These are phyloP conservation scores for Montipora foliosa DNA, from an alignment of 64 coral and sea anemone species.

Conservation along the genomic window DNA sequence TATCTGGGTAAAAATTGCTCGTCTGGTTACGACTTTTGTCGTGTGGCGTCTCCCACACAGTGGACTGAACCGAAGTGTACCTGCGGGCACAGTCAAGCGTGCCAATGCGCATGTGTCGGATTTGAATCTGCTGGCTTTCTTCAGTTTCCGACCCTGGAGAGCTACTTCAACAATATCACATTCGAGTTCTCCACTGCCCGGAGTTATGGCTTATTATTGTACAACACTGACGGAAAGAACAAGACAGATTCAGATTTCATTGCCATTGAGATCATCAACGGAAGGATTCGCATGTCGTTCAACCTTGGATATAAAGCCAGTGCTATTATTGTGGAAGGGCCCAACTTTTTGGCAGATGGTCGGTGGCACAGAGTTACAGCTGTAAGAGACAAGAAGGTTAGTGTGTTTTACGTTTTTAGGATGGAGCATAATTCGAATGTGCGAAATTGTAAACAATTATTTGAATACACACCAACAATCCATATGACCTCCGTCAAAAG, in stretches of 20 bases:
- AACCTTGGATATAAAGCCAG: constrained; percentile 80
- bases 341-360: constrained; percentile 77
- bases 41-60: constrained; percentile 63
- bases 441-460: too few species aligned
- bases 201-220: constrained; percentile 72
- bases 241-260: constrained; percentile 78
- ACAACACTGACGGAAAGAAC: constrained; percentile 73
- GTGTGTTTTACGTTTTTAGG: neutral
- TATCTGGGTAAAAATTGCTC: constrained; percentile 87
- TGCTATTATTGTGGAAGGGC: constrained; percentile 53
- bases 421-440: too few species aligned
- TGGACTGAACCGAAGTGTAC: constrained; percentile 60
- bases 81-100: constrained; percentile 68
- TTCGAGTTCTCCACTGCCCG: constrained; percentile 77
- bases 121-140: constrained; percentile 84
- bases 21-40: constrained; percentile 80
- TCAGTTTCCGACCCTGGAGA: constrained; percentile 70
- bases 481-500: too few species aligned
- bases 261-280: constrained; percentile 77
- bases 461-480: too few species aligned
- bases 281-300: constrained; percentile 79
- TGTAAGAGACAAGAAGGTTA: constrained; percentile 84
- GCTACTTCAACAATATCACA: constrained; percentile 81
- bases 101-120: constrained; percentile 81
- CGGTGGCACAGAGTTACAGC: constrained; percentile 84